Evolutionary conservation across 1,140 invertebrate genomes (phyloP).

Genomic region (Grapholita molesta): DNA sequence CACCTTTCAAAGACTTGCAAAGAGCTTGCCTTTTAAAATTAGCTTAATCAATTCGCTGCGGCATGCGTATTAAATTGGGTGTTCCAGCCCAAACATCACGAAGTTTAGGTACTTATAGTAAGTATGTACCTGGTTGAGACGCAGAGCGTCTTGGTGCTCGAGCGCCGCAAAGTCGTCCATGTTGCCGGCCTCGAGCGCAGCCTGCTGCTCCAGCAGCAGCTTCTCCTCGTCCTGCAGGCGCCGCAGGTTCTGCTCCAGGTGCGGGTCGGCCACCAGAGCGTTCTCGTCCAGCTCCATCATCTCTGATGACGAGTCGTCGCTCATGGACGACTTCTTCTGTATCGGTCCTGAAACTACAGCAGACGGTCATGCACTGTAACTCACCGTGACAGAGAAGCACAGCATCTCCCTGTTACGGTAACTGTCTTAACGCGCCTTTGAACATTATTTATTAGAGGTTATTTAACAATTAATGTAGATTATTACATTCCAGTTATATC

Average conservation of each 20-base stretch:
- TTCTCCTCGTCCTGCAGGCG: conserved; percentile 85
- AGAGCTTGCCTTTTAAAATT: no score
- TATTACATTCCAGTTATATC: no score
- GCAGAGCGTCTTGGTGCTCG: conserved; percentile 78
- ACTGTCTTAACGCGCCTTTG: neutral
- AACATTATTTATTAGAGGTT: neutral
- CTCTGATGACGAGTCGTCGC: conserved; percentile 96
- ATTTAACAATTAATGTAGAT: no score
- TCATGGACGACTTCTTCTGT: conserved; percentile 89
- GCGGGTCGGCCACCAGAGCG: conserved; percentile 85
- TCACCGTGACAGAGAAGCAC: neutral
- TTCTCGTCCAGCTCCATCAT: conserved; percentile 97
- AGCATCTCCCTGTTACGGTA: neutral
- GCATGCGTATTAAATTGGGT: no score
- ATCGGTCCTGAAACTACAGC: conserved; percentile 82
- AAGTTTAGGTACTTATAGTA: no score
- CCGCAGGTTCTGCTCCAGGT: conserved; percentile 76
- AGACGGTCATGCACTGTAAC: neutral
- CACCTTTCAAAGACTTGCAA: no score
- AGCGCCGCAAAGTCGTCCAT: conserved; percentile 79
- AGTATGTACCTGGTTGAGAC: conserved; percentile 58
- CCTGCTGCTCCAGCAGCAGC: conserved; percentile 56
- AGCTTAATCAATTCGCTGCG: no score
- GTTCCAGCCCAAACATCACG: no score
- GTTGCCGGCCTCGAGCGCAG: conserved; percentile 48